Evolutionary conservation across 2,888 invertebrate species (phyloP).

Genomic region (Oxystoma pomonae): DNA sequence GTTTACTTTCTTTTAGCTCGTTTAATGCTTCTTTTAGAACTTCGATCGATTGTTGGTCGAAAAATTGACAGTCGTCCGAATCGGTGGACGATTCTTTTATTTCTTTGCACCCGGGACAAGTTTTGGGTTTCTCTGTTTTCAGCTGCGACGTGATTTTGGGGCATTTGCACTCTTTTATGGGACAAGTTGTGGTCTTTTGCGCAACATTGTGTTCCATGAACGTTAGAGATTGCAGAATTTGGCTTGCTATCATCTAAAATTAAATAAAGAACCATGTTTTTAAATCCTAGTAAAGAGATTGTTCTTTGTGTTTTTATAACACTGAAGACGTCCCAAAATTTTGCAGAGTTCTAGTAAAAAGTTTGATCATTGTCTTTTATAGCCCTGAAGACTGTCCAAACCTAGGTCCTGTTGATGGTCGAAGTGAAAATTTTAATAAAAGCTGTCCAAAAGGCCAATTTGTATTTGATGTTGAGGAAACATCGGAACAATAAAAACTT

Average conservation of each 20-base stretch:
- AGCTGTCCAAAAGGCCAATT: no score
- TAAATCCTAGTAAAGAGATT: no score
- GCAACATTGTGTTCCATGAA: conserved; percentile 17
- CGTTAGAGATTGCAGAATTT: conserved; percentile 20
- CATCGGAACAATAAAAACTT: no score
- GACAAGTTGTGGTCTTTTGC: conserved; percentile 10
- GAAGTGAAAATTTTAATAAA: no score
- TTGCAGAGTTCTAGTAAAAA: no score
- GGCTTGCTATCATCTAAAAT: conserved; percentile 14
- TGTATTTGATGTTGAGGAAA: no score
- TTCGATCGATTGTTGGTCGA: conserved; percentile 10
- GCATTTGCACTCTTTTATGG: conserved; percentile 19
- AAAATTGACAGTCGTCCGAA: conserved; percentile 11
- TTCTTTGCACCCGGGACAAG: not conserved
- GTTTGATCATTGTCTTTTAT: no score
- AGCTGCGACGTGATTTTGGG: conserved; percentile 5
- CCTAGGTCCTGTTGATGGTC: no score
- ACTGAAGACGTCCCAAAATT: no score
- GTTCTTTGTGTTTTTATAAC: no score
- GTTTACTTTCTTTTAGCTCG: conserved; percentile 5
- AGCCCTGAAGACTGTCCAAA: no score
- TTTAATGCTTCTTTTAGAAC: conserved; percentile 9
- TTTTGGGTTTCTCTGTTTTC: not conserved
- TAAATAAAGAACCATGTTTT: no score
- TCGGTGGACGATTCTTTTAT: conserved; percentile 1